Evolutionary conservation across 2,888 invertebrate species (phyloP), one percentile per base, ranked within the genome.

Genomic region (Drosophila fungiperda): DNA sequence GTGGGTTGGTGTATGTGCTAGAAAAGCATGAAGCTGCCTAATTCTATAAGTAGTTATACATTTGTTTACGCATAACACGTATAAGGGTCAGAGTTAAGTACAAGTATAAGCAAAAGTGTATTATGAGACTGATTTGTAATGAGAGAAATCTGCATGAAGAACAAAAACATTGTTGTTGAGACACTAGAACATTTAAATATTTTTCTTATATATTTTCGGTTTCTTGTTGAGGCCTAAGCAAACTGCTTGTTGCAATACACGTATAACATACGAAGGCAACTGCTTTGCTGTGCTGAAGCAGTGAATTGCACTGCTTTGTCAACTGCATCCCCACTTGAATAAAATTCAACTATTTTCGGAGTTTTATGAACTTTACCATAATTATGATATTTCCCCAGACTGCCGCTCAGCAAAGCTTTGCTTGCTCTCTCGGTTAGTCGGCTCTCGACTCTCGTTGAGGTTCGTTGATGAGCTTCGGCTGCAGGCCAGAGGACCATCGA

Each of bases 401-500:
- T 3, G 5, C 48, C 42, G 33, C 76, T 75, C 60, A 55, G 57
- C 42, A 63, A 79, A 78, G 71, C 71, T 66, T 62, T 5, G 15
- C 15, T 26, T n/a, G 9, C 20, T 20, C 64, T 64, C 64, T 65
- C 71, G 49, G 32, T 9, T 45, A 15, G 6, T 40, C 60, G 60
- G 48, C 59, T 42, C 61, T 42, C 32, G 26, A 12, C 11, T 40
- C 55, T 62, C 68, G 62, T 64, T 5, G 1, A n/a, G 48, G 8
- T 20, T 77, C 78, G 81, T 55, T 35, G n/a, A 40, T 15, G 29
- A 59, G 60, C 67, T 8, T 76, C 77, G 76, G 62, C 54, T 52
- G 17, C 68, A 53, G 50, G 57, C 36, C 69, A 42, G 6, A 29
- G 61, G 23, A 49, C 67, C 33, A 45, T 50, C 55, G 67, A 52